Evolutionary conservation across 2,888 invertebrate species (phyloP).

Genomic region (Ophraella communa): DNA sequence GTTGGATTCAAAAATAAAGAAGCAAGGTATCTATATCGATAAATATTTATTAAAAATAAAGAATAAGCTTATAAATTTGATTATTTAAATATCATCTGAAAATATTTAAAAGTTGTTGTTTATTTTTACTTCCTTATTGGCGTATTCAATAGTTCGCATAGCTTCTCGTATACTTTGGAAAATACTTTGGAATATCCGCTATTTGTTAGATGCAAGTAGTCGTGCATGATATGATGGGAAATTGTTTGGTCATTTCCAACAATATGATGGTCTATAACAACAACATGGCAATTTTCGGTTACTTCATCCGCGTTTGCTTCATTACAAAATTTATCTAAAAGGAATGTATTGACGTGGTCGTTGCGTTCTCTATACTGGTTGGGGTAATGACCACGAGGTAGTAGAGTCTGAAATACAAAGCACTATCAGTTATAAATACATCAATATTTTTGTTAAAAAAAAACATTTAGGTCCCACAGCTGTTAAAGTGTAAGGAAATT

Average conservation of each 20-base stretch:
- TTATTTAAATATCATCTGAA: neutral
- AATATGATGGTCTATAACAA: slow-evolving; percentile 56
- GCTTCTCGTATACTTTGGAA: slow-evolving; percentile 63
- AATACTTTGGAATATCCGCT: slow-evolving; percentile 70
- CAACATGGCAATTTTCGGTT: slow-evolving; percentile 55
- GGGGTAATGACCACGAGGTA: slow-evolving; percentile 71
- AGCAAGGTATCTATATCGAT: too few species aligned
- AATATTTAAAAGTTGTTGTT: neutral
- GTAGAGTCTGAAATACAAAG: slow-evolving; percentile 62
- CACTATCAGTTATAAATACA: neutral
- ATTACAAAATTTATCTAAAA: slow-evolving; percentile 58
- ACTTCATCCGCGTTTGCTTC: slow-evolving; percentile 53
- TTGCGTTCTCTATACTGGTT: slow-evolving; percentile 69
- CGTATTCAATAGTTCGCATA: slow-evolving; percentile 48
- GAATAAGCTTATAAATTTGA: neutral
- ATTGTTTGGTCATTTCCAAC: slow-evolving; percentile 65
- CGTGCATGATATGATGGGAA: slow-evolving; percentile 70
- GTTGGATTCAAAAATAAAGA: too few species aligned
- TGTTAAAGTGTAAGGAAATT: too few species aligned
- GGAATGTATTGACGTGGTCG: slow-evolving; percentile 64
- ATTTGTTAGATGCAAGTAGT: slow-evolving; percentile 72
- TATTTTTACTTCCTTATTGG: slow-evolving; percentile 22
- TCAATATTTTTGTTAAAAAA: neutral
- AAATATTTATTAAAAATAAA: too few species aligned
- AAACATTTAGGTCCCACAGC: too few species aligned